Evolutionary conservation across 2,797 vertebrate species (phyloP).

Genomic region (Darevskia mixta): DNA sequence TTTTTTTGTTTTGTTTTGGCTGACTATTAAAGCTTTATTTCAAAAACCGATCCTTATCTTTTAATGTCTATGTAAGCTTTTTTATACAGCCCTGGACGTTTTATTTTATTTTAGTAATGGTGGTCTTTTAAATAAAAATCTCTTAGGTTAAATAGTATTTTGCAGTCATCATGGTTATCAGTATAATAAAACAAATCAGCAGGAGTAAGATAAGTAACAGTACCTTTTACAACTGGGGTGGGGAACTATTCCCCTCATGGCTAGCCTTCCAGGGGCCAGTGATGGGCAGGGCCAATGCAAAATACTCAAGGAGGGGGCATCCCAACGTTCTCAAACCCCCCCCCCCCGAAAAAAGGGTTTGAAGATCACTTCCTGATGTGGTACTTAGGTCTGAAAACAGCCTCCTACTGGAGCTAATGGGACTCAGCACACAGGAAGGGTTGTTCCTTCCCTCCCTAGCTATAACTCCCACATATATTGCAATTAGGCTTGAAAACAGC

Average conservation of each 20-base stretch:
- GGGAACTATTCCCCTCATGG: neutral
- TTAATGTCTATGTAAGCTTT: neutral
- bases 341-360: neutral
- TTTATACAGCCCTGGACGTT: neutral
- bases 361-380: neutral
- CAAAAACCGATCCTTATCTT: neutral
- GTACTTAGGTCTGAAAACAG: neutral
- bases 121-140: neutral
- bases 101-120: neutral
- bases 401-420: neutral
- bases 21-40: neutral
- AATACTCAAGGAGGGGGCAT: neutral
- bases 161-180: neutral
- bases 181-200: neutral
- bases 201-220: neutral
- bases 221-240: neutral
- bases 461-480: no score
- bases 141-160: neutral
- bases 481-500: no score
- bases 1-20: neutral
- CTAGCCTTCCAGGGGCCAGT: neutral
- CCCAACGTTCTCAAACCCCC: fast-evolving
- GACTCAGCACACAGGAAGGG: neutral
- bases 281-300: neutral
- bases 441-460: no score